Evolutionary conservation across 2,113 vertebrate species (phyloP), one percentile per base, ranked within the genome.

Genomic region (Polyodon spathula): DNA sequence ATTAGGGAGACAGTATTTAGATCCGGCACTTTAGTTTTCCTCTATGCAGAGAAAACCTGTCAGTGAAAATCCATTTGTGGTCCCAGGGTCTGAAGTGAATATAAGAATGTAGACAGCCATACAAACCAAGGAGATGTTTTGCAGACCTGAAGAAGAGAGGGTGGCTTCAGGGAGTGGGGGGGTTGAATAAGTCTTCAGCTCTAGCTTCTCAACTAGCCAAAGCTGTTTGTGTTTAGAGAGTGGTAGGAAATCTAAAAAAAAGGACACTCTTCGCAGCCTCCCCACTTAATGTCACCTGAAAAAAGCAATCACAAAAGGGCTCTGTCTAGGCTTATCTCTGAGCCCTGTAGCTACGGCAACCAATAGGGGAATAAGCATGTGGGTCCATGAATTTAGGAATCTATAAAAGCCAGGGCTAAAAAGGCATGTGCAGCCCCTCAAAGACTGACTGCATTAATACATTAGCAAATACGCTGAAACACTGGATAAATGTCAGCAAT

Each of bases 401-500:
- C 89, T 88, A 92, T 92, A 94, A 92, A 91, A 89, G 86, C 85
- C 86, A 82, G 84, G 86, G 85, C 89, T 86, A 88, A 87, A 84
- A 90, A 86, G 86, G 84, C 87, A 88, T 88, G 87, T 87, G 83
- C 82, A 84, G 89, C 87, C 88, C 90, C 88, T 87, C 87, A 86
- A 88, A 92, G 90, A 93, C 88, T 88, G 90, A 91, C 88, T 90
- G 90, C 91, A 93, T 94, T 97, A 98, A 98, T 97, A 97, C 95
- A 97, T 97, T 97, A 97, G 95, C 95, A 97, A 97, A 97, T 95
- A 98, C 87, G 94, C 92, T 94, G 95, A 97, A 97, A 98, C 95
- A 97, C 95, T 97, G 93, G 93, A 97, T 95, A 97, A 98, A 98
- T 98, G 95, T 97, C 95, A 98, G 94, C 92, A 95, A 98, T 97